phyloP scores from a whole-genome alignment of 2,113 vertebrate species.

The Xyrauchen texanus region DNA sequence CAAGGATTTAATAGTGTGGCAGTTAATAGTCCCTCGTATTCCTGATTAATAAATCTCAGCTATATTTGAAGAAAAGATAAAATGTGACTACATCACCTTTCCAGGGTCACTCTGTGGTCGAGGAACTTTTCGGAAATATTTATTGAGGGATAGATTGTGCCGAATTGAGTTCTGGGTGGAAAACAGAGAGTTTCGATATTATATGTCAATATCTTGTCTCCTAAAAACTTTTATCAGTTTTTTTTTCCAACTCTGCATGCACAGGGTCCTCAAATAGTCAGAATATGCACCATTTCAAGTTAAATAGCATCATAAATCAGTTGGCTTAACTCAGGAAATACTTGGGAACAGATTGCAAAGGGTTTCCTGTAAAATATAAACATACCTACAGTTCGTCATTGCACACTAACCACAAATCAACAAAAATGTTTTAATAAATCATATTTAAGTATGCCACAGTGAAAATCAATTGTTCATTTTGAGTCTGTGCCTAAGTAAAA shows the following conservation, averaged over 20 bases:
- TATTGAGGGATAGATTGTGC: constrained; percentile 95
- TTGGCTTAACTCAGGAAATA: neutral
- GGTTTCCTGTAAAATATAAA: neutral
- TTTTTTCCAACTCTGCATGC: neutral
- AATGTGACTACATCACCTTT: constrained; percentile 79
- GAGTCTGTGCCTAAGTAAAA: neutral
- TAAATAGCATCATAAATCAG: neutral
- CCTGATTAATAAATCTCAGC: neutral
- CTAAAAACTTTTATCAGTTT: no score
- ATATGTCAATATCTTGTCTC: neutral
- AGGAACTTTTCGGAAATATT: constrained; percentile 97
- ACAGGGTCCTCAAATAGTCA: neutral
- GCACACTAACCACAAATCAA: neutral
- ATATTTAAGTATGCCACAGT: no score
- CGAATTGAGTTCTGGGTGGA: constrained; percentile 90
- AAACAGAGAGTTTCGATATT: neutral
- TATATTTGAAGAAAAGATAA: neutral
- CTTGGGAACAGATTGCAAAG: neutral
- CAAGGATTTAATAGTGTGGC: no score
- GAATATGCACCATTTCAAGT: neutral
- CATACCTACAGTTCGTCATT: neutral
- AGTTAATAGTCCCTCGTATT: no score
- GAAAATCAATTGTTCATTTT: neutral
- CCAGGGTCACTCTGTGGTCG: constrained; percentile 93
- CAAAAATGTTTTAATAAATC: no score